Base-by-base conservation (phyloP, 2,888 invertebrate genomes). In the Luperina nickerlii region DNA sequence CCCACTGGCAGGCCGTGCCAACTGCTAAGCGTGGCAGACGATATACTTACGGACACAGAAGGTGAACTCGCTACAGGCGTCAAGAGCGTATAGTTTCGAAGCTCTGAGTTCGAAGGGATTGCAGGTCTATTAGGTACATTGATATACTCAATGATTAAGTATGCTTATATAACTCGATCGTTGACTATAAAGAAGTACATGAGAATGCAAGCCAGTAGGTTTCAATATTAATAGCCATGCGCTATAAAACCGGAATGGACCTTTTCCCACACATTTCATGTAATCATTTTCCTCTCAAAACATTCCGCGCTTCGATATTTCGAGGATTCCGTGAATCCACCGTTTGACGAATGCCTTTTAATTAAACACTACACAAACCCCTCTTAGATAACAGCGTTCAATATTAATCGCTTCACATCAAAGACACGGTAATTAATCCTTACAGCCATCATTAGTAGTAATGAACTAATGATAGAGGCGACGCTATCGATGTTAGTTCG, bases 231-330 rank as follows among this genome's bases (percentile, higher is more conserved):
- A 74, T 57, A 74, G 20, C 20, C 15, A 24, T 42, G 74, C 27
- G 11, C 18, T 38, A 48, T 18, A 32, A 57, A 83, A 63, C 20
- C 1, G 0, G 0, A 79, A 3, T 62, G 54, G 13, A 42, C 62
- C 75, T 75, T 75, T 80, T 69, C 7, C 48, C 45, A 42, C 27
- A 4, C 20, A 66, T 72, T 68, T 38, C 3, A 38, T n/a, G 11
- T 60, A 60, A 60, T 60, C 11, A 60, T 51, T 24, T 76, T 73
- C 72, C 54, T 83, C 83, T 86, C 77, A 86, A 88, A 83, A 84
- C 88, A 86, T 91, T 90, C 87, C 32, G 20, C 85, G 54, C 67
- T 67, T 72, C 65, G 78, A 88, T 91, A 93, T 92, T 92, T 91
- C 87, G 84, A 90, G 87, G 77, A 89, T 91, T 90, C 87, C 68